Percentiles rank a stretch among this genome's conserved stretches.
Conservation (phyloP, 2,797 vertebrate species). For the Chelidonichthys spinosus region DNA sequence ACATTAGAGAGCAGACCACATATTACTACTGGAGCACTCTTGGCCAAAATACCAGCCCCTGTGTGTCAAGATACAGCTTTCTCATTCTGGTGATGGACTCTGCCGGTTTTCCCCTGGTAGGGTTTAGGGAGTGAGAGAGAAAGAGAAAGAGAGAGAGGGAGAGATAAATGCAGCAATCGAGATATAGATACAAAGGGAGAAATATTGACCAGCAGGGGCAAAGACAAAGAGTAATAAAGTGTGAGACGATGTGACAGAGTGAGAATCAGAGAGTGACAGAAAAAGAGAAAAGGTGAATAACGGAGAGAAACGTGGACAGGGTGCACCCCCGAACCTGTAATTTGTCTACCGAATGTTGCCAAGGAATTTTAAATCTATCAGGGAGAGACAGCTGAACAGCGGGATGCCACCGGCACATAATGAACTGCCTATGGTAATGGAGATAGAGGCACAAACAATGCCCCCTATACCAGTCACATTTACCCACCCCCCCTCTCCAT, state of each 20-base stretch:
- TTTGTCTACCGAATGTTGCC: slow-evolving; percentile 53
- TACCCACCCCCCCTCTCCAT: slow-evolving; percentile 27
- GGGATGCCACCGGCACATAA: slow-evolving; percentile 59
- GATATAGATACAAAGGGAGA: slow-evolving; percentile 56
- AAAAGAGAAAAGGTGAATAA: slow-evolving; percentile 41
- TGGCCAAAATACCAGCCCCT: slow-evolving; percentile 61
- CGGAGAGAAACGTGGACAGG: slow-evolving; percentile 41
- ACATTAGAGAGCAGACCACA: slow-evolving; percentile 56
- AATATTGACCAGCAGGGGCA: slow-evolving; percentile 59
- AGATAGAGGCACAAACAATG: slow-evolving; percentile 61
- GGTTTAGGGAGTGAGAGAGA: slow-evolving; percentile 19
- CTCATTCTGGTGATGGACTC: slow-evolving; percentile 66
- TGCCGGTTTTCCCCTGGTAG: slow-evolving; percentile 32
- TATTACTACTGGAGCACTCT: slow-evolving; percentile 59
- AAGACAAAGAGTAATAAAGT: slow-evolving; percentile 60
- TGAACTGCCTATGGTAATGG: slow-evolving; percentile 68
- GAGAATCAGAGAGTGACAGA: slow-evolving; percentile 49
- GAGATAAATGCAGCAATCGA: slow-evolving; percentile 35
- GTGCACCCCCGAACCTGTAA: slow-evolving; percentile 41
- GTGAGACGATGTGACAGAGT: slow-evolving; percentile 45
- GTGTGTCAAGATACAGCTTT: slow-evolving; percentile 57
- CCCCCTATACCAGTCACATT: slow-evolving; percentile 49
- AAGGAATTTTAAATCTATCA: slow-evolving; percentile 66
- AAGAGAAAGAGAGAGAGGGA: slow-evolving; percentile 22
- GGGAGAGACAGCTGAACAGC: slow-evolving; percentile 45